phyloP scores from a whole-genome alignment of 2,113 vertebrate genomes.

The Xenopus laevis region DNA sequence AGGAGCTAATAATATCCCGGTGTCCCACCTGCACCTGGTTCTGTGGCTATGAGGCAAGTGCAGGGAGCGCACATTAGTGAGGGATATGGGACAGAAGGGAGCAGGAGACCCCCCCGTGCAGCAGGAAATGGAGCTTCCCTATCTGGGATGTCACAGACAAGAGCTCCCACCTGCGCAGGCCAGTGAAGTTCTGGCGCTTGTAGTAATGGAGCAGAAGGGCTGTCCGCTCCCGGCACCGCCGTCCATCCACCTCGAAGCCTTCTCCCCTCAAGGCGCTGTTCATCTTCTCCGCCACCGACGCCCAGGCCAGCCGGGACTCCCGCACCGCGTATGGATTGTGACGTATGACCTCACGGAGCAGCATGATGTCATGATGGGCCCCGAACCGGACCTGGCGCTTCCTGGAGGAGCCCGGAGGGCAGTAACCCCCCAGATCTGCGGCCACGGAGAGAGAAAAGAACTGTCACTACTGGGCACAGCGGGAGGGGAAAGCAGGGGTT shows the following conservation, averaged over 20 bases:
- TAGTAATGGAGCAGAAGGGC: constrained; percentile 70
- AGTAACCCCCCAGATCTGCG: constrained; percentile 14
- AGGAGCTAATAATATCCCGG: too few species aligned
- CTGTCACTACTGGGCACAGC: too few species aligned
- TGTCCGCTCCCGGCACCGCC: constrained; percentile 68
- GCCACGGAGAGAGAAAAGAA: background rate
- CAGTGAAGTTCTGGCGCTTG: constrained; percentile 69
- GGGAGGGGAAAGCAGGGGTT: background rate
- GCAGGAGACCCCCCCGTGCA: too few species aligned
- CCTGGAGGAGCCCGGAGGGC: constrained; percentile 48
- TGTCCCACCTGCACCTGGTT: background rate
- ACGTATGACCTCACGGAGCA: constrained; percentile 67
- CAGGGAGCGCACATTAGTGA: background rate
- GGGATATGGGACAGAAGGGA: background rate
- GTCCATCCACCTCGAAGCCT: constrained; percentile 71
- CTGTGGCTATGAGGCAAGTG: background rate
- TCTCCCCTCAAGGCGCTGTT: constrained; percentile 65
- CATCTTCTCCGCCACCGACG: constrained; percentile 67
- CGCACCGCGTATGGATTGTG: constrained; percentile 70
- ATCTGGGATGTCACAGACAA: too few species aligned
- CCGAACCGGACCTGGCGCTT: constrained; percentile 72
- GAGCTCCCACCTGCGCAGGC: constrained; percentile 62
- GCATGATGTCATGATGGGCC: constrained; percentile 70
- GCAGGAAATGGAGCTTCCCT: too few species aligned
- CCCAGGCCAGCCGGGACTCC: constrained; percentile 69